Base-by-base conservation (phyloP, 2,888 invertebrate species). In the Auanema sp. region DNA sequence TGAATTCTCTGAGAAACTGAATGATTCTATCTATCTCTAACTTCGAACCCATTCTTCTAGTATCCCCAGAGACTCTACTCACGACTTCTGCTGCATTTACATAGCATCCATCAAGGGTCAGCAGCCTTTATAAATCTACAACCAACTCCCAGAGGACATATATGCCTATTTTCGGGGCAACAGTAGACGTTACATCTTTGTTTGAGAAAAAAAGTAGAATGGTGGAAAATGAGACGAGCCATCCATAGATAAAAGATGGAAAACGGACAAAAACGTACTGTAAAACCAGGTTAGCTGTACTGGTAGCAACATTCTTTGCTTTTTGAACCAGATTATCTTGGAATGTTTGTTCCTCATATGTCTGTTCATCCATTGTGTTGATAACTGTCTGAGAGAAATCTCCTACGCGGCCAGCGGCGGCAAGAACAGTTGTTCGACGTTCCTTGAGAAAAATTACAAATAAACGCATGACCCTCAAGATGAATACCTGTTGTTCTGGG, bases 281-380 rank as follows among this genome's bases (percentile, higher is more conserved):
- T 60, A 97, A 88, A 1, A 99, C 97, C 58, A 98, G 86, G 1
- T 93, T 92, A 0, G 98, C 97, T 0, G 98, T 96, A 1, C 95
- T 93, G 84, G 96, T 98, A 49, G 98, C 98, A 40, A 98, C 97
- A 0, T 92, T 92, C 86, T 97, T 97, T 6, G 97, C 97, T 74
- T 96, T 87, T 0, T 92, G 91, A 24, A 98, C 87, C 0, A 98
- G 88, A 86, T 93, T 91, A 78, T 98, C 97, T 75, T 84, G 83
- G 72, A 85, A 86, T 41, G 83, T 80, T 63, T 83, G 83, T 69
- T 86, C 86, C 69, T 84, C 79, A n/a, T 91, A 91, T 23, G 85
- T 85, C 66, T 93, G 93, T 80, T 93, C 93, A 16, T 92, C 92
- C 84, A 95, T 94, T 59, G 92, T 92, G 80, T 91, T 90, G 58